Base-by-base conservation (phyloP, 1,140 invertebrate species). In the Atta texana region DNA sequence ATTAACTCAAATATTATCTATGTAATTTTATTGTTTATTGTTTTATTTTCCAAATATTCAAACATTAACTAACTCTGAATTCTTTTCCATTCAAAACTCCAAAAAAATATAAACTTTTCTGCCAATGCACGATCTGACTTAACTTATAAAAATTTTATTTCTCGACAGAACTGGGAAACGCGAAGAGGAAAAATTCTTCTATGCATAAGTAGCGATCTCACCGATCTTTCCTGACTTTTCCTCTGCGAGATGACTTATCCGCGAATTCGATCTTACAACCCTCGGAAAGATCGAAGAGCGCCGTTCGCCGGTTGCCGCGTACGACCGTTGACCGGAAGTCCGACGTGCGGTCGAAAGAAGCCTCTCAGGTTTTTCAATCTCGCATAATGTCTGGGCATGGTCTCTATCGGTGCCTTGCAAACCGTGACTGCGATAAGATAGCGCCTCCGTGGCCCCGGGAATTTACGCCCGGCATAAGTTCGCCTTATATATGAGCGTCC, bases 381-480 rank as follows among this genome's bases (percentile, higher is more conserved):
- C 93, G 88, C 92, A 94, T 93, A 95, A 94, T 94, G 92, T 95
- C 92, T 91, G 91, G 90, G 63, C 91, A 87, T 91, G 91, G 90
- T 91, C 87, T 89, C 88, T 92, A 91, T 85, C 90, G 88, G 74
- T 88, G 82, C 72, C 87, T 92, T 89, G 90, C 91, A 93, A 94
- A 93, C 91, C 94, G 93, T 91, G 92, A 90, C 82, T 82, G 87
- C 84, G 94, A 95, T 95, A 95, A 95, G 94, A 95, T 95, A 95
- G 92, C 90, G 77, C 24, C 24, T 31, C 49, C 72, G 72, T 59
- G 31, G 90, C 78, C 88, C 90, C 90, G 89, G 89, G 91, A 94
- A 94, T 94, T 94, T 95, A 94, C 93, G 93, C 90, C 92, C 90
- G 93, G 92, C 94, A 95, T 94, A 94, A 94, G 93, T 94, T 94